phyloP scores from a whole-genome alignment of 2,113 vertebrate species.

The Phoxinus phoxinus region DNA sequence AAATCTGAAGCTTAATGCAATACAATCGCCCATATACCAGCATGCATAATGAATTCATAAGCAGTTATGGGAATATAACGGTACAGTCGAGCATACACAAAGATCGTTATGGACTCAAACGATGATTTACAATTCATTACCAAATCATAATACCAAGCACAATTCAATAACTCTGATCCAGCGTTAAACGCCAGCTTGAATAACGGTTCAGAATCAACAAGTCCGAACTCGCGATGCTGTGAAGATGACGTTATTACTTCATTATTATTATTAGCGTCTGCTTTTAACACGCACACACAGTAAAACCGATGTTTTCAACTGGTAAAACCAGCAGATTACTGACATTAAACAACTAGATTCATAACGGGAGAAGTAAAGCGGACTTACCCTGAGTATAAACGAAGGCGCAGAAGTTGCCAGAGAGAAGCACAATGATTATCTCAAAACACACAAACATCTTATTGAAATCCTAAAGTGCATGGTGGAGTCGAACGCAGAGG shows the following conservation, averaged over 20 bases:
- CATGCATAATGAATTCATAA: background rate
- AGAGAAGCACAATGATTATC: constrained; percentile 72
- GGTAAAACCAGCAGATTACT: background rate
- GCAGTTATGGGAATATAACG: constrained; percentile 35
- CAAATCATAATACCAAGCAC: background rate
- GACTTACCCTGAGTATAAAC: constrained; percentile 79
- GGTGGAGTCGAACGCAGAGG: constrained; percentile 72
- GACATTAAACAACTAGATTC: constrained; percentile 9
- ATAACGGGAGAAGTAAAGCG: background rate
- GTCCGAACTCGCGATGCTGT: background rate
- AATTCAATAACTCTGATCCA: background rate
- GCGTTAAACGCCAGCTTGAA: background rate
- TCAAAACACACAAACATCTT: constrained; percentile 80
- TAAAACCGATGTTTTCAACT: no score
- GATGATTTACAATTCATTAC: background rate
- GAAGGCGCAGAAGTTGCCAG: constrained; percentile 67
- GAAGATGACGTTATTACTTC: background rate
- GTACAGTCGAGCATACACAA: background rate
- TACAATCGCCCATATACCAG: no score
- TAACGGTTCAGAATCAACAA: constrained; percentile 49
- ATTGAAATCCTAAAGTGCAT: constrained; percentile 78
- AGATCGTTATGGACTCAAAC: background rate
- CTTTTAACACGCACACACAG: background rate
- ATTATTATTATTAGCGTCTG: background rate
- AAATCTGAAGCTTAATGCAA: background rate